A percentile compares a stretch with the other conserved stretches of the same genome.
Evolutionary conservation across 2,797 vertebrate species (phyloP).

Genomic region (Nasua narica): DNA sequence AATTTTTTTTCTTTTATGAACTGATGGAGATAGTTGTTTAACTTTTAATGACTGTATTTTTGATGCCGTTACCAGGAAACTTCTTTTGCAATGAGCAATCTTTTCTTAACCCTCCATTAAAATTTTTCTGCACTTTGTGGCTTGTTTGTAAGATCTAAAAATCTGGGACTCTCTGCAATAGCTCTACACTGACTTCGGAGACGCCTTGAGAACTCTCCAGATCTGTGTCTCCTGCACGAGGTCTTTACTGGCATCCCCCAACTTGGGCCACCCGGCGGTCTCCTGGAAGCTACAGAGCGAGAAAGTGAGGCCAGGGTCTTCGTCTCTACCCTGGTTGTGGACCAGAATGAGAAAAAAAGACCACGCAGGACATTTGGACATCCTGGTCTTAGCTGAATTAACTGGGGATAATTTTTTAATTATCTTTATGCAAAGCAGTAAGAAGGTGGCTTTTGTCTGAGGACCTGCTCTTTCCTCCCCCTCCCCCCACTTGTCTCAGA

Average conservation of each 20-base stretch:
- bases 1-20: background rate
- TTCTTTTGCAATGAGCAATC: background rate
- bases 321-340: no score
- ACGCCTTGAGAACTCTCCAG: background rate
- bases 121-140: background rate
- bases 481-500: background rate
- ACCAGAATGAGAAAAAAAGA: background rate
- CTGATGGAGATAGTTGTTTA: background rate
- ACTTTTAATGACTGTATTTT: background rate
- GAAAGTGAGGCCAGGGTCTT: background rate
- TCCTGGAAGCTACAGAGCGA: background rate
- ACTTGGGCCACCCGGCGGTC: rapidly evolving
- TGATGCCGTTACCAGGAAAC: background rate
- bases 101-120: background rate
- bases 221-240: rapidly evolving
- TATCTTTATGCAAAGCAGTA: background rate
- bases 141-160: background rate
- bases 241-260: background rate
- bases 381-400: background rate
- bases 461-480: background rate
- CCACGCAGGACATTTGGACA: rapidly evolving
- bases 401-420: background rate
- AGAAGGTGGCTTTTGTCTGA: background rate
- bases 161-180: background rate
- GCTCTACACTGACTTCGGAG: background rate